Evolutionary conservation across 1,140 invertebrate genomes (phyloP), one percentile per base, ranked within the genome.

Genomic region (Zaprionus kolodkinae): DNA sequence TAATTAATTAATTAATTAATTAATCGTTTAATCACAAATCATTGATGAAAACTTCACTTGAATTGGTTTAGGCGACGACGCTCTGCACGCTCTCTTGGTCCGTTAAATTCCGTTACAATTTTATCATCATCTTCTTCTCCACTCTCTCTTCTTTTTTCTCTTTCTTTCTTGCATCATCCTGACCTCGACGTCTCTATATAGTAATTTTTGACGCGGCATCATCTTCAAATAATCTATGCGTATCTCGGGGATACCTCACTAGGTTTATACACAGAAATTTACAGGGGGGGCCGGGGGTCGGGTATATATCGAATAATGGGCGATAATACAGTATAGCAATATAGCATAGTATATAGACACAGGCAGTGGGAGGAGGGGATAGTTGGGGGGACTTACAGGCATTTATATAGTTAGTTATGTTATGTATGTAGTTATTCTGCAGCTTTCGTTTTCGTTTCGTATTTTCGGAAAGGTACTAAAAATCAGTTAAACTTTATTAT

Each of bases 11-110:
- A 64, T 77, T 86, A 87, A 79, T 68, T 88, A 88, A 81, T 84
- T 85, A 78, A 81, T 86, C 86, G 85, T 86, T 90, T 76, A 91
- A 91, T 91, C 89, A 91, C 89, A 91, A 91, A 91, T 91, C 89
- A 91, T 91, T 91, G 89, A 91, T 91, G 82, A 89, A 91, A 91
- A 91, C 89, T 83, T 81, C 78, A 79, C 76, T 86, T 79, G 79
- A 90, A 77, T 88, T 85, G 81, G 85, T 76, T 89, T 89, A 79
- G 85, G 85, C 85, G 85, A 89, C 75, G 84, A 81, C 84, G 81
- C 84, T 88, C 84, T 88, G 81, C 84, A 88, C 85, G 85, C 86
- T 89, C 78, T 88, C 85, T 88, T 88, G 85, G 85, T 88, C 85
- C 85, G 84, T 88, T 88, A 90, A 88, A 88, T 88, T 88, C 81